Evolutionary conservation across 2,797 vertebrate genomes (phyloP), one percentile per base, ranked within the genome.

Genomic region (Gila robusta): DNA sequence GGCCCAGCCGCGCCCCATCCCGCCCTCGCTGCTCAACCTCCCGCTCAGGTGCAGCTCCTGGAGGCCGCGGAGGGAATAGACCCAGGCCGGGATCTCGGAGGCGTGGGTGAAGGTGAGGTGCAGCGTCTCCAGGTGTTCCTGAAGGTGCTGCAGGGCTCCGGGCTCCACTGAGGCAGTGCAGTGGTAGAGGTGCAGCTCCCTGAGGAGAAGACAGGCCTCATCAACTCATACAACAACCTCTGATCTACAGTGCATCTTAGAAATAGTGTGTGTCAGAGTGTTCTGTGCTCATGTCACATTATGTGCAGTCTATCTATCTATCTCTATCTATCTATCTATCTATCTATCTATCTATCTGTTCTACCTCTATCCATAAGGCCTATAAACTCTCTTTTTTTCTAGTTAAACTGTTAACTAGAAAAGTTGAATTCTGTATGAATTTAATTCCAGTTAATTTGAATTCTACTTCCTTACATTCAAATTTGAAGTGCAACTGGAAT

Each of bases 141-240:
- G 94, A 21, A 97, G 92, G 64, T 94, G 90, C 0, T 41, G 80
- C 19, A 95, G 93, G 0, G 95, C 95, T 12, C 88, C 88, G 2
- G 95, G 91, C 74, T 96, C 95, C 86, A 96, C 91, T 23, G 91
- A 90, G 8, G 93, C 93, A 9, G 89, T 89, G 86, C 95, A 96
- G 91, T 96, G 94, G 86, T 94, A 93, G 28, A 96, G 93, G 64
- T 96, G 95, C 66, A 97, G 93, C 91, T 96, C 95, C 52, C 95
- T 95, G 88, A 90, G 82, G 26, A 41, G 69, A 41, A 32, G 47
- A 67, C 52, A 79, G 64, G 16, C 37, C 21, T 3, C 2, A 62
- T 71, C 26, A 71, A n/a, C 8, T 19, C 16, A 47, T 49, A 6
- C 3, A 14, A 44, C 9, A 79, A 12, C 6, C n/a, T 64, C 59